Base-by-base conservation (phyloP, 2,797 vertebrate species). In the Schizopygopsis malacanthus region DNA sequence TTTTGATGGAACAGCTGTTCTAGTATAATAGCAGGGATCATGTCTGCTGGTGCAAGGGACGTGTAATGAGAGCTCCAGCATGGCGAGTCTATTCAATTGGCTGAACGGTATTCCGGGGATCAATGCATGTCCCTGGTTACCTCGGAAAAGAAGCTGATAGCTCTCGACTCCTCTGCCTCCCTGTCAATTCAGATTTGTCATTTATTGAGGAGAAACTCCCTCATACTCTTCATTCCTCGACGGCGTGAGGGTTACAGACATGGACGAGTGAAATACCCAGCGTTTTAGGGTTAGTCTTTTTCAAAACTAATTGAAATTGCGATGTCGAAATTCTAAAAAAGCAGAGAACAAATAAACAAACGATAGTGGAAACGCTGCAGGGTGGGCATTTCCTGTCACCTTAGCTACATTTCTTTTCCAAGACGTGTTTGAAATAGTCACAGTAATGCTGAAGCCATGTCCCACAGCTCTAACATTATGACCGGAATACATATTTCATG, bases 1-100 rank as follows among this genome's bases (percentile, higher is more conserved):
- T 70, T 89, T 88, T 83, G 72, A 87, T 90, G 86, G 84, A 82
- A 91, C 89, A 85, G 70, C 81, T 88, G 86, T 82, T 90, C 75
- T 41, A 20, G 39, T 56, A 71, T 87, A 69, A 85, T 50, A 85
- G 69, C 59, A 73, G 45, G 22, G 63, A 81, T 70, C 54, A 75
- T 82, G 82, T 83, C 86, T 88, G 84, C 25, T 83, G 85, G 80
- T 18, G 84, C 65, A 82, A 37, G 50, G 12, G 50, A 81, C 61
- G 25, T 78, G 52, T 82, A 87, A 85, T 86, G 81, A 84, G 47
- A 81, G 67, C 81, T 70, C 50, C 77, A 61, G 79, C n/a, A 6
- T 61, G 43, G 63, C n/a, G 43, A 82, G 73, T 37, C n/a, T 73
- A 81, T 81, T 61, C 65, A 81, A 82, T 50, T 4, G 50, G 45